These are phyloP conservation scores for Chrysemys picta DNA, from an alignment of 2,113 vertebrate species.

Conservation along the genomic window DNA sequence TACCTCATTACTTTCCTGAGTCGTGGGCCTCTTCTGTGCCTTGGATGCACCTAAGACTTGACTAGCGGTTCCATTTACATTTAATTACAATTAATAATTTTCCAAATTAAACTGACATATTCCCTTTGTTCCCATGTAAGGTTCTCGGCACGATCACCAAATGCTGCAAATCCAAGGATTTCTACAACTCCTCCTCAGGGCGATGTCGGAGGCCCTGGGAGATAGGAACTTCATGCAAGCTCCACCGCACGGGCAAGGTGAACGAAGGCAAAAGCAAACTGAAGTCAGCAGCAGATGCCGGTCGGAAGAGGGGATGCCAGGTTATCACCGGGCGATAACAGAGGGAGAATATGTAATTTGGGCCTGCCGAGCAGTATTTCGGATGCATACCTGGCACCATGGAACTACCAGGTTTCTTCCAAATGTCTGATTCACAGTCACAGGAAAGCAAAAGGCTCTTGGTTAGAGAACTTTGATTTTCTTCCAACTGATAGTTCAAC, in stretches of 20 bases:
- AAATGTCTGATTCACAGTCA: background rate
- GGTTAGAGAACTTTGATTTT: background rate
- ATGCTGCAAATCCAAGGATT: background rate
- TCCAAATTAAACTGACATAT: background rate
- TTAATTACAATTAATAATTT: background rate
- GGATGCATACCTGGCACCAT: background rate
- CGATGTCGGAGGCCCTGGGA: background rate
- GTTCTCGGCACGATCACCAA: fast-evolving
- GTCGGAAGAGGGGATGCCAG: fast-evolving
- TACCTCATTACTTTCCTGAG: background rate
- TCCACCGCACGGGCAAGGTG: fast-evolving
- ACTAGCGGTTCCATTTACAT: background rate
- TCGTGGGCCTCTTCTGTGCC: background rate
- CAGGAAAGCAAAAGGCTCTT: background rate
- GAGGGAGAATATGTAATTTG: background rate
- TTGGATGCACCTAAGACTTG: background rate
- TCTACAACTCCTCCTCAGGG: background rate
- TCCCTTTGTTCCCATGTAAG: background rate
- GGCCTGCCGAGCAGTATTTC: background rate
- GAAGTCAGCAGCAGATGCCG: background rate
- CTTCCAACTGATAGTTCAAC: no score
- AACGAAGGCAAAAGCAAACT: background rate
- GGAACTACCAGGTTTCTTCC: background rate
- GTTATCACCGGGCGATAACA: background rate
- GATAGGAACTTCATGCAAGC: background rate